Evolutionary conservation across 2,113 vertebrate genomes (phyloP), one percentile per base, ranked within the genome.

Genomic region (Cavia porcellus): DNA sequence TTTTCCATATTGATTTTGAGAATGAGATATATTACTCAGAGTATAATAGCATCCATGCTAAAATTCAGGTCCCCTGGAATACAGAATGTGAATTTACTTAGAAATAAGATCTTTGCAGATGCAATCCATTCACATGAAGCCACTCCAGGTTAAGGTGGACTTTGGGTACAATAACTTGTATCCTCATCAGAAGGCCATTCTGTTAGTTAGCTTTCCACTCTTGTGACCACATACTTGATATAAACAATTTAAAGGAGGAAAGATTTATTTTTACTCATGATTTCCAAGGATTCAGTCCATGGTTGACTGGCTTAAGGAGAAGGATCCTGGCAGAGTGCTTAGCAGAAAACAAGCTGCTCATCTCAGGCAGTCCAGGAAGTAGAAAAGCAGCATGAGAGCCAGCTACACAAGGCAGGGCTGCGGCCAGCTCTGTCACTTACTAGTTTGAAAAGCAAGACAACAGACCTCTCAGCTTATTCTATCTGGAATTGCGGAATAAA

Each of bases 81-180:
- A 38, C 72, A 82, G 45, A 59, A 50, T 52, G 25, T 14, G 9
- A 61, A n/a, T 14, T 50, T 45, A 28, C 52, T 90, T 68, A 11
- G 28, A 77, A 79, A 61, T 4, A 59, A 5, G 5, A 12, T 74
- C 52, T 62, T 86, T n/a, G 32, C 14, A 9, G 50, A 50, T 38
- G 19, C 62, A 15, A 17, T 42, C 15, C 25, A 32, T 70, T 38
- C 12, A 45, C 8, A 47, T 17, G 61, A 42, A 25, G 3, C 22
- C 79, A 62, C 32, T 12, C 7, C 10, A 32, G 47, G 45, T 80
- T 55, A 12, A 35, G 20, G 3, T 11, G 57, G n/a, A 14, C 55
- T 8, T 47, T 47, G 20, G 4, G 2, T 7, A 15, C 64, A 7
- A 0, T 11, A 38, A 8, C 3, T 35, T 35, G 8, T 7, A 6